A percentile compares a stretch with the other conserved stretches of the same genome.
Conservation (phyloP, 2,888 invertebrate species). For the Cheilosia variabilis region DNA sequence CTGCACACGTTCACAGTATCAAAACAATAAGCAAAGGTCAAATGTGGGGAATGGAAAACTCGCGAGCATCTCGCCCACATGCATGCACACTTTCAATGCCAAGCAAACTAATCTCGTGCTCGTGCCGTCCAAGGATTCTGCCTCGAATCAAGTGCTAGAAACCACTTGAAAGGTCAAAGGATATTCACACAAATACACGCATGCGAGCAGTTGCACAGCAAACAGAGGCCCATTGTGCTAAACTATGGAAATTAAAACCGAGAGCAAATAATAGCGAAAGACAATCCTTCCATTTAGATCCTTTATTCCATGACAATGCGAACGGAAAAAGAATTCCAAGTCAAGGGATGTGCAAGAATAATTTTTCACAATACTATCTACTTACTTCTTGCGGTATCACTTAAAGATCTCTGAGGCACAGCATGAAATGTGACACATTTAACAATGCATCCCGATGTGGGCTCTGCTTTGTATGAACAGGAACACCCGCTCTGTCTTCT, state of each 20-base stretch:
- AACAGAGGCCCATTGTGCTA: constrained; percentile 24
- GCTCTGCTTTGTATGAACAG: background rate
- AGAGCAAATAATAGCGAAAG: constrained; percentile 48
- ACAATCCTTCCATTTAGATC: constrained; percentile 60
- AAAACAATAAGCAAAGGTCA: constrained; percentile 68
- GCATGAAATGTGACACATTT: constrained; percentile 59
- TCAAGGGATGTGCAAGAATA: constrained; percentile 36
- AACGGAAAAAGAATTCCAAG: constrained; percentile 32
- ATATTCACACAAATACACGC: constrained; percentile 36
- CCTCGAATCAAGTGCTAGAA: constrained; percentile 57
- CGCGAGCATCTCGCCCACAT: constrained; percentile 42
- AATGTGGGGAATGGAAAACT: constrained; percentile 38
- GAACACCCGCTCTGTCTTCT: background rate
- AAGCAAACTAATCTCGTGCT: constrained; percentile 50
- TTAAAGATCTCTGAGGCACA: constrained; percentile 28
- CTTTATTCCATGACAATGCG: constrained; percentile 29
- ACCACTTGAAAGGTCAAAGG: constrained; percentile 68
- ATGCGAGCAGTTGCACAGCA: constrained; percentile 20
- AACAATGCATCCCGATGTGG: constrained; percentile 47
- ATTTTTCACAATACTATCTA: constrained; percentile 33
- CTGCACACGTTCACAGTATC: constrained; percentile 37
- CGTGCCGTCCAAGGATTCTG: constrained; percentile 50
- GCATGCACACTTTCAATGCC: constrained; percentile 64
- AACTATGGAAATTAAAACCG: constrained; percentile 58
- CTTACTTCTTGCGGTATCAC: constrained; percentile 43